Base-by-base conservation (phyloP, 2,888 invertebrate species). In the Therioaphis trifolii region DNA sequence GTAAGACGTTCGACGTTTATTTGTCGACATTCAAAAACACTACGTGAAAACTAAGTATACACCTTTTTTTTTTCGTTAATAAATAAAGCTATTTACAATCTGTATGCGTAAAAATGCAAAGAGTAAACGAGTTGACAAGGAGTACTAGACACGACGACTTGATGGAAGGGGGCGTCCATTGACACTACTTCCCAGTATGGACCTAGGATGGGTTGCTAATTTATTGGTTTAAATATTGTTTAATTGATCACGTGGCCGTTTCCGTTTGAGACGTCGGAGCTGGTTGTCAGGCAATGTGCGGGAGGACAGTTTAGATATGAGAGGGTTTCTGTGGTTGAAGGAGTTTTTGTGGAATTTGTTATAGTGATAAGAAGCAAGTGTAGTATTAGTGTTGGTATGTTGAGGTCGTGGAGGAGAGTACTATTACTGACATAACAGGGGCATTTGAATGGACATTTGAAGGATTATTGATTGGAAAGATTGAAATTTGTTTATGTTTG, bases 391-490 rank as follows among this genome's bases (percentile, higher is more conserved):
- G 35, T 35, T 68, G 40, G 66, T n/a, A 68, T 9, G n/a, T 40
- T 49, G 9, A 71, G 24, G 27, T 71, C 46, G 18, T 71, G 11
- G n/a, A 40, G 40, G 0, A 66, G n/a, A 40, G 40, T 66, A 40
- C n/a, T 15, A 46, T 71, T 49, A n/a, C 27, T 71, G 27, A 71
- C 18, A 9, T 27, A 71, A 24, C 46, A 71, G 5, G 9, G n/a
- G 27, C 9, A 24, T 71, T 49, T 3, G 15, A 24, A 18, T 46
- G 46, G 24, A 46, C 24, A 27, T 24, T n/a, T n/a, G 2, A 46
- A 46, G 46, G n/a, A 24, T 46, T 46, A 69, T 69, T 46, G 69
- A 21, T 69, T 46, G 46, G 46, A 69, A n/a, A n/a, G n/a, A n/a
- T n/a, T n/a, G n/a, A n/a, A n/a, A n/a, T n/a, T n/a, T n/a, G n/a